Evolutionary conservation across 2,888 invertebrate species (phyloP), one percentile per base, ranked within the genome.

Genomic region (Entomobrya multifasciata): DNA sequence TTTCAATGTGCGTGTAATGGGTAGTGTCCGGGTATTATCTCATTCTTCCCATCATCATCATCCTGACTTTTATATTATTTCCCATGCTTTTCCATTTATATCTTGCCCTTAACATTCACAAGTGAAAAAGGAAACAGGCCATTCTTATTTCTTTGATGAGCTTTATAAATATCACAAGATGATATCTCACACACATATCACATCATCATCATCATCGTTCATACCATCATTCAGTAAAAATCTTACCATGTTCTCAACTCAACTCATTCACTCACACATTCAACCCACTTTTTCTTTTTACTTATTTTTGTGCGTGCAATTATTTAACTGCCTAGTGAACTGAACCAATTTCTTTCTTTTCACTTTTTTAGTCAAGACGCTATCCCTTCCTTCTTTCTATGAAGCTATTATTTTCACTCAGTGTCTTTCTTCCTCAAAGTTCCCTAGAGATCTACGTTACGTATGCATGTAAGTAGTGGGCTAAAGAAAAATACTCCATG

Each of bases 401-500:
- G n/a, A 27, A 41, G 25, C 62, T 36, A 83, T 83, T 60, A 83
- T 83, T 83, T 83, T 76, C 82, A 83, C 49, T 70, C 62, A 76
- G 11, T 15, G 17, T 62, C 82, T 65, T 72, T 4, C 8, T 11
- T 13, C n/a, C 25, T 60, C 3, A 3, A 22, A 3, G 1, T 17
- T 60, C 60, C 27, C 60, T 6, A 60, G 60, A 27, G 41, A 47
- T 30, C 17, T n/a, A n/a, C n/a, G n/a, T n/a, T n/a, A n/a, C n/a
- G n/a, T n/a, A n/a, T n/a, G n/a, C n/a, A n/a, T n/a, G n/a, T n/a
- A n/a, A n/a, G n/a, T n/a, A n/a, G n/a, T n/a, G n/a, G n/a, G n/a
- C n/a, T n/a, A n/a, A n/a, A n/a, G n/a, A n/a, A n/a, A n/a, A n/a
- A n/a, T n/a, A n/a, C n/a, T n/a, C n/a, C n/a, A n/a, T n/a, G n/a